Conservation (phyloP, 2,888 invertebrate species). For the Hybos culiciformis region DNA sequence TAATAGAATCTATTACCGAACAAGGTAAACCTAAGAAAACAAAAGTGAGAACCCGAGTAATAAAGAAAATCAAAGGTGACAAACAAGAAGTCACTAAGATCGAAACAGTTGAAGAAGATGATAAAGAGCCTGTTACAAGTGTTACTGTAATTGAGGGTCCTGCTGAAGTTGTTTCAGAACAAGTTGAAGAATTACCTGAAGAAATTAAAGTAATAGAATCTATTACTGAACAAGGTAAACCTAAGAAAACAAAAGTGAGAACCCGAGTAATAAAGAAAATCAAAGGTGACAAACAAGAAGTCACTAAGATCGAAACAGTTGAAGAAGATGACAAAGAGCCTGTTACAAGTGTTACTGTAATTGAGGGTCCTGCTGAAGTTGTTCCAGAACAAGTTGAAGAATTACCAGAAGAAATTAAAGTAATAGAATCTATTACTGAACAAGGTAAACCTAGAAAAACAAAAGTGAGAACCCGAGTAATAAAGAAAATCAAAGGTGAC, state of each 20-base stretch:
- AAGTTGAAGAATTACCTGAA: constrained; percentile 27
- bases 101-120: constrained; percentile 30
- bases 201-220: constrained; percentile 14
- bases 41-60: constrained; percentile 18
- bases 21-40: constrained; percentile 21
- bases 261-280: constrained; percentile 17
- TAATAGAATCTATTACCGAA: constrained; percentile 8
- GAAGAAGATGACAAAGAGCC: constrained; percentile 30
- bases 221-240: constrained; percentile 22
- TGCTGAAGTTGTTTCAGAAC: constrained; percentile 11
- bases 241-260: constrained; percentile 17
- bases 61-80: constrained; percentile 20
- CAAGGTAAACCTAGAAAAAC: constrained; percentile 30
- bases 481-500: constrained; percentile 12
- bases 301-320: constrained; percentile 30
- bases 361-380: constrained; percentile 23
- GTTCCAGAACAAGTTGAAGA: constrained; percentile 18
- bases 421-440: constrained; percentile 29
- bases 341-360: constrained; percentile 14
- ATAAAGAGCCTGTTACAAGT: constrained; percentile 25
- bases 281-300: constrained; percentile 23
- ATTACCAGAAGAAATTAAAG: constrained; percentile 28
- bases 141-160: constrained; percentile 20
- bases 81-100: constrained; percentile 35
- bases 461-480: constrained; percentile 18